Evolutionary conservation across 2,113 vertebrate genomes (phyloP), one percentile per base, ranked within the genome.

Genomic region (Ornithorhynchus anatinus): DNA sequence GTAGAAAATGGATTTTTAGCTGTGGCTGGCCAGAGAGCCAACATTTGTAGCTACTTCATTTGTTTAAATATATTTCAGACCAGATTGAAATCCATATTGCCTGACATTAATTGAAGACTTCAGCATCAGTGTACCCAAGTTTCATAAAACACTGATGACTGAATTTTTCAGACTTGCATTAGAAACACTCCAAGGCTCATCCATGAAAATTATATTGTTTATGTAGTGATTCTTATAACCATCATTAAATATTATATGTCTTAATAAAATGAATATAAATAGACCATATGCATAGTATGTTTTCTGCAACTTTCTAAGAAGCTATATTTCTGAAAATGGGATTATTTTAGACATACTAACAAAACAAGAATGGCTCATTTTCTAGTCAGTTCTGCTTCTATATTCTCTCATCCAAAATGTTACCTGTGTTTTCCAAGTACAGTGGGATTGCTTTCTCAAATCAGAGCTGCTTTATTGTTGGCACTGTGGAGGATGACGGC

Each of bases 61-160:
- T 92, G 89, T 93, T 93, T 93, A 91, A 94, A 92, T 94, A 89
- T 91, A 91, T 92, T 92, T 92, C 90, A 82, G 87, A 91, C 89
- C 92, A 92, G 92, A 94, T 94, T 93, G 92, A 92, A 91, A 92
- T 89, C 92, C 91, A 92, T 90, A 92, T 91, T 92, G 93, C 91
- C 84, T 93, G 91, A 91, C 92, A 91, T 93, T 93, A 93, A 94
- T 91, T 92, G 92, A 93, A 77, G 44, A 59, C 81, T 86, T 82
- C 90, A 87, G 79, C 82, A 84, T 89, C 89, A 81, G 69, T 52
- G 60, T 81, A 83, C 79, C 86, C 85, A 80, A 88, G 85, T 91
- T 86, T 85, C 87, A 86, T 79, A 89, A 90, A 79, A 82, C 81
- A 81, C 86, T 27, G 88, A 90, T 86, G 81, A 88, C 77, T 79